Base-by-base conservation (phyloP, 2,888 invertebrate species). In the Cremastobaeus sp. region DNA sequence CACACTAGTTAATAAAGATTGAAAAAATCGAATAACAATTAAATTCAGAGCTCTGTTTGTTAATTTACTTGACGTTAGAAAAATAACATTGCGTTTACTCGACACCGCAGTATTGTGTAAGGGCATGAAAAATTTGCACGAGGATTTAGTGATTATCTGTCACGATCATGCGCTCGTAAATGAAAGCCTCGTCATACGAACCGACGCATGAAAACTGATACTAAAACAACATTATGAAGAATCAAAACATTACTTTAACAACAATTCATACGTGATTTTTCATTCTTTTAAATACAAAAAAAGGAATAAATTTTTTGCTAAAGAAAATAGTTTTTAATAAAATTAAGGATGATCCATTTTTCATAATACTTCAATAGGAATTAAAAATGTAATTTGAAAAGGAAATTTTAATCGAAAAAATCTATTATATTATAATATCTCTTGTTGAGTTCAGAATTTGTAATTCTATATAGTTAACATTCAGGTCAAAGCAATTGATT, bases 401-500 rank as follows among this genome's bases (percentile, higher is more conserved):
- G 34, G 34, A 34, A 34, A 34, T 34, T 34, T 17, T n/a, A n/a
- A n/a, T n/a, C n/a, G n/a, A n/a, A n/a, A n/a, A n/a, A n/a, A n/a
- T n/a, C n/a, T n/a, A n/a, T n/a, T n/a, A n/a, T n/a, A n/a, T n/a
- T n/a, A n/a, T n/a, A n/a, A n/a, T n/a, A n/a, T n/a, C n/a, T n/a
- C n/a, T n/a, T n/a, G n/a, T n/a, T 48, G 45, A 57, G 47, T 47
- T 14, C 32, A 21, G 65, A 41, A 59, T 17, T 45, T 35, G 39
- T 60, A 20, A 64, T 64, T 66, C 35, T 57, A 57, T 70, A 59
- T n/a, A n/a, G 48, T 34, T 32, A 45, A 32, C 50, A 70, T 70
- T 74, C 65, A 65, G 70, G 74, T 74, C 74, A 70, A 65, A 70
- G 45, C 69, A 70, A 74, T 74, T 74, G 70, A 74, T 74, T 74